Conservation (phyloP, 2,888 invertebrate species). For the Nephrotoma flavescens region DNA sequence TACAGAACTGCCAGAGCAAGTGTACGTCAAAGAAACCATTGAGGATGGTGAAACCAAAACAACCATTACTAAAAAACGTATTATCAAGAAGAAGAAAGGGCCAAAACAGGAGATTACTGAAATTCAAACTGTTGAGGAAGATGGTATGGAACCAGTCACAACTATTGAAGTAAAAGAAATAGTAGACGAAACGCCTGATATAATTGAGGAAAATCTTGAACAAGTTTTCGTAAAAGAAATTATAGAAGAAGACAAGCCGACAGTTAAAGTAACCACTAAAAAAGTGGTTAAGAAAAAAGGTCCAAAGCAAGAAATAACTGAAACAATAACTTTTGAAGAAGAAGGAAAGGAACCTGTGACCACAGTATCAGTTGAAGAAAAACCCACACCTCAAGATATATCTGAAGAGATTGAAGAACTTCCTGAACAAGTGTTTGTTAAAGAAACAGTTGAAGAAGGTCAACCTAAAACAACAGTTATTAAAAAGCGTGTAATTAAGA, state of each 20-base stretch:
- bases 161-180: conserved; percentile 12
- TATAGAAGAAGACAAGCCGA: conserved; percentile 17
- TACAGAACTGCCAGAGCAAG: conserved; percentile 24
- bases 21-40: conserved; percentile 31
- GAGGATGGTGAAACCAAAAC: conserved; percentile 21
- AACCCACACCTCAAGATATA: neutral
- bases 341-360: conserved; percentile 26
- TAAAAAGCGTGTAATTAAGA: conserved; percentile 1
- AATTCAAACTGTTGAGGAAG: conserved; percentile 28
- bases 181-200: conserved; percentile 20
- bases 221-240: conserved; percentile 17
- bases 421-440: conserved; percentile 18
- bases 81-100: conserved; percentile 24
- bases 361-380: conserved; percentile 20
- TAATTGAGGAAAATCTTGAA: conserved; percentile 6
- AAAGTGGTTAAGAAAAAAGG: conserved; percentile 21
- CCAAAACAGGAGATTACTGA: conserved; percentile 24
- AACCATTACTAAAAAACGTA: conserved; percentile 5
- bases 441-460: conserved; percentile 24
- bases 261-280: conserved; percentile 21
- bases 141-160: conserved; percentile 22
- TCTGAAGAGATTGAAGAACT: conserved; percentile 16
- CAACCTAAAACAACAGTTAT: conserved; percentile 15
- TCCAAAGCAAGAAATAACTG: conserved; percentile 22
- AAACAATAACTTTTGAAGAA: conserved; percentile 29